phyloP scores from a whole-genome alignment of 2,888 invertebrate species.

The Apeira syringaria region DNA sequence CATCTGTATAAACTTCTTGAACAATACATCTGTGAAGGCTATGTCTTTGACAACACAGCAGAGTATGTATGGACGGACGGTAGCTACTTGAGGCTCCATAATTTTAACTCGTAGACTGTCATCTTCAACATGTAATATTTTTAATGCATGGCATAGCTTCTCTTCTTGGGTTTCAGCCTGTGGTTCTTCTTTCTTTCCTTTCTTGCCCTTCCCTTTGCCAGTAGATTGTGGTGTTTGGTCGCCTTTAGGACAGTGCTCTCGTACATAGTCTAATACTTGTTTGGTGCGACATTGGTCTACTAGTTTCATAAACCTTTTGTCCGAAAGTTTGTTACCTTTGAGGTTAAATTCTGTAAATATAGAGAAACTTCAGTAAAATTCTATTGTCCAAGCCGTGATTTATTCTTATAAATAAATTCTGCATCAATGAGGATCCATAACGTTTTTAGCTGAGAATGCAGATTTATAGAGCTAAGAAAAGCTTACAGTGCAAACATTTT shows the following conservation, averaged over 20 bases:
- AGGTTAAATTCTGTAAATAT: conserved; percentile 85
- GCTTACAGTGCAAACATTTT: too few relatives aligned
- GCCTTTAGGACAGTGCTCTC: conserved; percentile 84
- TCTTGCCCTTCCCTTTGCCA: conserved; percentile 60
- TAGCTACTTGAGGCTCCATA: conserved; percentile 80
- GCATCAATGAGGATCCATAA: too few relatives aligned
- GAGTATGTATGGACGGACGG: conserved; percentile 87
- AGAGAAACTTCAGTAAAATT: too few relatives aligned
- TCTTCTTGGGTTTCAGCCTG: conserved; percentile 47
- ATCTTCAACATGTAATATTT: conserved; percentile 77
- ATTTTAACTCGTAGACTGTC: conserved; percentile 76
- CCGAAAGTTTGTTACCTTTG: conserved; percentile 88
- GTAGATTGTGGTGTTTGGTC: conserved; percentile 44
- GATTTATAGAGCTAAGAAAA: too few relatives aligned
- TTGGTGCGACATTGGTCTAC: conserved; percentile 90
- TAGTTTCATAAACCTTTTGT: conserved; percentile 89
- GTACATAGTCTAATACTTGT: conserved; percentile 90
- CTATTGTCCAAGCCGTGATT: too few relatives aligned
- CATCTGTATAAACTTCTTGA: conserved; percentile 90
- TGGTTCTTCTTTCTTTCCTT: conserved; percentile 68
- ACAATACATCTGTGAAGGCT: conserved; percentile 83
- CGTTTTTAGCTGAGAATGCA: too few relatives aligned
- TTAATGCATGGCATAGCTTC: conserved; percentile 66
- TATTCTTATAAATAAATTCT: too few relatives aligned
- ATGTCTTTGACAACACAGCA: conserved; percentile 88